phyloP scores from a whole-genome alignment of 2,888 invertebrate species.

The Ariolimax columbianus region DNA sequence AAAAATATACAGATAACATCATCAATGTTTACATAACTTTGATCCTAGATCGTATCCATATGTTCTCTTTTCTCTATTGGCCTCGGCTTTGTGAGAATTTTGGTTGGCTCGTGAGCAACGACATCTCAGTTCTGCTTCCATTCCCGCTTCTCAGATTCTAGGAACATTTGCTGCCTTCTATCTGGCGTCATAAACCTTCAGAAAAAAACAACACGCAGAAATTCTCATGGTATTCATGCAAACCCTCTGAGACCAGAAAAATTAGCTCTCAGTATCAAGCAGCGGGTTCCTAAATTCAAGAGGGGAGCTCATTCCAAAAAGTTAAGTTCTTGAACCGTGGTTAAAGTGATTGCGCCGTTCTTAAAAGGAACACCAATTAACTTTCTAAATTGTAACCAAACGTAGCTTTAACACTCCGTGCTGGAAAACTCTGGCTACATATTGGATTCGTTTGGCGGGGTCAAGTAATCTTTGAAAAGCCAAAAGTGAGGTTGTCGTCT shows the following conservation, averaged over 20 bases:
- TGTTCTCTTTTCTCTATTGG: too few relatives aligned
- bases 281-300: constrained; percentile 24
- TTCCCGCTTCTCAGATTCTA: too few relatives aligned
- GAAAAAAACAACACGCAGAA: neutral
- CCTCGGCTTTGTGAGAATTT: too few relatives aligned
- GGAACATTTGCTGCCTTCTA: too few relatives aligned
- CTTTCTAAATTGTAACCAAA: constrained; percentile 18
- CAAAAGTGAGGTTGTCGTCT: neutral
- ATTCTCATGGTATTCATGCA: neutral
- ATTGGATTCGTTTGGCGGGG: neutral
- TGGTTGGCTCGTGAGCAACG: too few relatives aligned
- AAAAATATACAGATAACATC: too few relatives aligned
- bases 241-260: neutral
- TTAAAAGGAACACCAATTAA: constrained; percentile 10
- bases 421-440: neutral
- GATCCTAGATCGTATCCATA: too few relatives aligned
- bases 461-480: constrained; percentile 19
- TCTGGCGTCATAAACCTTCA: neutral
- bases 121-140: too few relatives aligned
- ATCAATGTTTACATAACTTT: too few relatives aligned
- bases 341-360: neutral
- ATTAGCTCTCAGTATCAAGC: constrained; percentile 1
- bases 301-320: neutral
- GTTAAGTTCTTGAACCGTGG: constrained; percentile 23
- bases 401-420: neutral